Evolutionary conservation across 2,113 vertebrate species (phyloP).

Genomic region (Malurus alboscapulatus): DNA sequence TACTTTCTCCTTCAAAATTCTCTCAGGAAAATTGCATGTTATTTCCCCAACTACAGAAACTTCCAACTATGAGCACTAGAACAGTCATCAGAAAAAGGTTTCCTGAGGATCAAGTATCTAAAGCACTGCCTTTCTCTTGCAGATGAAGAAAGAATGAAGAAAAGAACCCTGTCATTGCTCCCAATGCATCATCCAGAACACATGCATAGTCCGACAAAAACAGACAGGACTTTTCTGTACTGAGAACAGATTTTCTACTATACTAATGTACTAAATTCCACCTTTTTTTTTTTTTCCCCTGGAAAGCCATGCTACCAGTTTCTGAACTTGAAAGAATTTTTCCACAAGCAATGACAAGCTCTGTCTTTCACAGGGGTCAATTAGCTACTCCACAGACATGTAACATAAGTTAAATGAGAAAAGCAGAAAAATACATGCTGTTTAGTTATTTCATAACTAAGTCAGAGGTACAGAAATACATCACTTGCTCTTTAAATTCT

Average conservation of each 20-base stretch:
- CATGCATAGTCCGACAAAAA: not conserved
- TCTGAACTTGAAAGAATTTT: not conserved
- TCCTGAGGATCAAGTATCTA: not conserved
- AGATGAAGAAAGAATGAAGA: not conserved
- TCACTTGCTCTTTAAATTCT: not conserved
- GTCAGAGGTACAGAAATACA: not conserved
- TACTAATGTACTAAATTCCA: not conserved
- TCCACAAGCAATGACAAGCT: not conserved
- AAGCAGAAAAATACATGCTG: not conserved
- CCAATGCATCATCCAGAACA: not conserved
- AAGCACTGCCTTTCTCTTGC: not conserved
- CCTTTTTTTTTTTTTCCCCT: accelerated
- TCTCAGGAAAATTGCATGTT: not conserved
- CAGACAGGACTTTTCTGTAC: not conserved
- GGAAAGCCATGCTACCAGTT: not conserved
- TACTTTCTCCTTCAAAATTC: not conserved
- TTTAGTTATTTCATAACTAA: not conserved
- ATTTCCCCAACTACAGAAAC: not conserved
- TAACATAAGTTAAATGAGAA: not conserved
- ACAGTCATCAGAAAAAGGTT: not conserved
- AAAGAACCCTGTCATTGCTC: not conserved
- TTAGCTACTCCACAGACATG: not conserved
- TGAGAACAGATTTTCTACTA: not conserved
- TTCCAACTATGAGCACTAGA: not conserved
- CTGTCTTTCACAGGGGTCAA: not conserved